phyloP scores from a whole-genome alignment of 2,888 invertebrate species.

The Caenorhabditis virilis region DNA sequence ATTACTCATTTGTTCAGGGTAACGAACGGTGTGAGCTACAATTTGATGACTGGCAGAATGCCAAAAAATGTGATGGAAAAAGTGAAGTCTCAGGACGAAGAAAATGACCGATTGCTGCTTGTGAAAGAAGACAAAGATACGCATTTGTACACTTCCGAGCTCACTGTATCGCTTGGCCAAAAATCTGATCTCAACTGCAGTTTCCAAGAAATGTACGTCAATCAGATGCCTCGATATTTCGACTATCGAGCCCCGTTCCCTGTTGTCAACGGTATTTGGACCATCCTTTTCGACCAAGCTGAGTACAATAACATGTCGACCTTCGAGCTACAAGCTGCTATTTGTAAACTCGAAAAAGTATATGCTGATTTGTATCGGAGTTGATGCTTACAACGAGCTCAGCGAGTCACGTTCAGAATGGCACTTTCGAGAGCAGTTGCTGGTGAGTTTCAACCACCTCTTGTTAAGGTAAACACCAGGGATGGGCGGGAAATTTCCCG shows the following conservation, averaged over 20 bases:
- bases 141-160: not conserved
- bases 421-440: constrained; percentile 26
- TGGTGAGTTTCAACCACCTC: constrained; percentile 32
- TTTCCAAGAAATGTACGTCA: constrained; percentile 11
- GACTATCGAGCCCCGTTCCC: constrained; percentile 21
- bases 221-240: constrained; percentile 32
- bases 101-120: constrained; percentile 11
- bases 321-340: too few relatives aligned
- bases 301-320: constrained; percentile 17
- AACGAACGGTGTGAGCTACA: constrained; percentile 21
- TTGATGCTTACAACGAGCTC: constrained; percentile 19
- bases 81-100: constrained; percentile 22
- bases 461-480: constrained; percentile 26
- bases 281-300: constrained; percentile 18
- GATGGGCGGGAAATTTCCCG: too few relatives aligned
- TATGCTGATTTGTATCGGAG: constrained; percentile 22
- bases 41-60: constrained; percentile 31
- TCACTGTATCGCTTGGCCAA: not conserved
- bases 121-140: not conserved
- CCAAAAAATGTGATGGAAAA: constrained; percentile 10
- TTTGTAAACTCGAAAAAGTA: constrained; percentile 26
- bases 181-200: constrained; percentile 13
- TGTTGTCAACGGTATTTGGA: constrained; percentile 26
- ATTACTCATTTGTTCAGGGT: constrained; percentile 9
- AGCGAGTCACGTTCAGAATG: constrained; percentile 30